Evolutionary conservation across 2,797 vertebrate genomes (phyloP).

Genomic region (Cheirogaleus major): DNA sequence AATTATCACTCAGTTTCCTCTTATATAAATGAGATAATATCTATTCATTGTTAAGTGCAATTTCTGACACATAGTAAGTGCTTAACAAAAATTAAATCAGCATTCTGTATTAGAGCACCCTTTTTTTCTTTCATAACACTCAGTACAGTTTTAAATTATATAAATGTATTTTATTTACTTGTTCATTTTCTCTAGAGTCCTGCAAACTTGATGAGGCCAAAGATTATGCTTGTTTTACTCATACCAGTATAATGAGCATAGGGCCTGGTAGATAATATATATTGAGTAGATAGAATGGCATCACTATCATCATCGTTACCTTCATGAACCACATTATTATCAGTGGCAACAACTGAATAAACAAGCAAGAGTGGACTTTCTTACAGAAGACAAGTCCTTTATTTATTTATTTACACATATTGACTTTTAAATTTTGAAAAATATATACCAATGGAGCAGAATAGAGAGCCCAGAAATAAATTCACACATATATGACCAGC

Average conservation of each 20-base stretch:
- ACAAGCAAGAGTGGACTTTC: background rate
- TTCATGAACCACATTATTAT: background rate
- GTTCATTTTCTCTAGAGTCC: background rate
- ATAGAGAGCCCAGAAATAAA: background rate
- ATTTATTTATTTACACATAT: background rate
- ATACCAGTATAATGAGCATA: background rate
- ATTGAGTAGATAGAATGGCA: background rate
- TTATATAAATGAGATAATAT: background rate
- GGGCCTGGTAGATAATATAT: background rate
- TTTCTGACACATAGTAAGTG: background rate
- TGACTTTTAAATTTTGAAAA: background rate
- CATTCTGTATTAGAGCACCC: background rate
- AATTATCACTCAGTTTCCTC: background rate
- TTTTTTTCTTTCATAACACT: background rate
- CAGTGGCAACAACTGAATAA: background rate
- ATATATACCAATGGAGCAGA: background rate
- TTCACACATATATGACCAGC: too few relatives aligned
- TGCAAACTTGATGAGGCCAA: background rate
- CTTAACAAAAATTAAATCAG: background rate
- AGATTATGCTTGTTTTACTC: background rate
- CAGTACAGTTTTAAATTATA: background rate
- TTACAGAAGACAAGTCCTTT: background rate
- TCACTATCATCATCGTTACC: background rate
- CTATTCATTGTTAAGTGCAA: background rate
- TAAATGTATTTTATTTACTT: background rate